These are phyloP conservation scores for Octopus sinensis DNA, from an alignment of 1,140 invertebrate species.

Conservation along the genomic window DNA sequence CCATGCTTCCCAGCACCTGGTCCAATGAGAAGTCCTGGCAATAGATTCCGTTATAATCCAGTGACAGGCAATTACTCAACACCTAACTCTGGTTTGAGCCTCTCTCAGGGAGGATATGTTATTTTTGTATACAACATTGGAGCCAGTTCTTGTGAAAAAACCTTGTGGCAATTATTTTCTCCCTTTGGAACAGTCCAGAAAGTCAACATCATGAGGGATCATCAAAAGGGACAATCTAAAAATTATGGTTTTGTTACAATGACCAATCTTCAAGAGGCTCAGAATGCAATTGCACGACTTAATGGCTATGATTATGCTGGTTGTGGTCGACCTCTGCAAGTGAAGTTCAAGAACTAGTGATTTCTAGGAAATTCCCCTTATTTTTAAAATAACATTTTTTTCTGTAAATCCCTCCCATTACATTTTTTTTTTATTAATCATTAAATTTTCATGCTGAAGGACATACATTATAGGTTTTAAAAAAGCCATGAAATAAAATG, in stretches of 20 bases:
- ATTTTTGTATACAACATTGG: constrained; percentile 57
- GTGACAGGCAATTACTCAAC: constrained; percentile 20
- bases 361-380: constrained; percentile 4
- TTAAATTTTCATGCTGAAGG: constrained; percentile 1
- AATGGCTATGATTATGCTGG: constrained; percentile 43
- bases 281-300: constrained; percentile 46
- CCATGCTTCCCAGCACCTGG: constrained; percentile 17
- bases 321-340: constrained; percentile 12
- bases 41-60: constrained; percentile 34
- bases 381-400: too few species aligned
- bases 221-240: constrained; percentile 41
- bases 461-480: neutral
- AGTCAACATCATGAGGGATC: constrained; percentile 49
- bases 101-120: constrained; percentile 11
- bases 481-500: constrained; percentile 6
- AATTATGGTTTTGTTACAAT: constrained; percentile 56
- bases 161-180: constrained; percentile 49
- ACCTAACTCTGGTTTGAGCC: constrained; percentile 9
- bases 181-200: constrained; percentile 51
- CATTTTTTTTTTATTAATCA: neutral
- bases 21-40: constrained; percentile 20
- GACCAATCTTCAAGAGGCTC: constrained; percentile 50
- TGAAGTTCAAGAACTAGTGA: constrained; percentile 11
- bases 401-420: neutral
- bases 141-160: constrained; percentile 46